These are phyloP conservation scores for Mechanitis mazaeus DNA, from an alignment of 2,888 invertebrate genomes.

Conservation along the genomic window DNA sequence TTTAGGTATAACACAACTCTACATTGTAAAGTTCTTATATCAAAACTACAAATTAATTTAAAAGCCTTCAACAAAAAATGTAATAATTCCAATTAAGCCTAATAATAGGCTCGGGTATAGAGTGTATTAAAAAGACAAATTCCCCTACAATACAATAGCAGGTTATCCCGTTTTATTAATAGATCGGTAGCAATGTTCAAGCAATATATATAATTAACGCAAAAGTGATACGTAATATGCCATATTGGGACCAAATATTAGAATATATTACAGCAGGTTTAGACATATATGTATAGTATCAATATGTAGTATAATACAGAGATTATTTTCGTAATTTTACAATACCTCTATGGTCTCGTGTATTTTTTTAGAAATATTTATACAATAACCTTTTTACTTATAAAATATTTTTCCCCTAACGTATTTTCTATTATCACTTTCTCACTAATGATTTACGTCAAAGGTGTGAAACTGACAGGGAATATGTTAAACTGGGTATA, in stretches of 20 bases:
- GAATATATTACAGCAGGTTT: constrained; percentile 64
- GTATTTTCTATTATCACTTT: too few species aligned
- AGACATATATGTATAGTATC: too few species aligned
- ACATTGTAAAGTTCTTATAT: constrained; percentile 30
- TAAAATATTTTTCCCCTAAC: too few species aligned
- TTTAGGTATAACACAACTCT: background rate
- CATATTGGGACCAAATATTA: constrained; percentile 70
- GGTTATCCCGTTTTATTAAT: constrained; percentile 68
- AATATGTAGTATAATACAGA: too few species aligned
- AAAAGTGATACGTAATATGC: constrained; percentile 72
- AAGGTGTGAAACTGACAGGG: too few species aligned
- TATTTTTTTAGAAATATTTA: too few species aligned
- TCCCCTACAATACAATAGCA: constrained; percentile 72
- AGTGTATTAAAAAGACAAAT: constrained; percentile 76
- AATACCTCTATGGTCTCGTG: too few species aligned
- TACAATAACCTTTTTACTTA: too few species aligned
- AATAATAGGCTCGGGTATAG: constrained; percentile 68
- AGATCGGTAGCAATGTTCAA: constrained; percentile 69
- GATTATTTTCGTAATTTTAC: too few species aligned
- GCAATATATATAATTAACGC: constrained; percentile 75
- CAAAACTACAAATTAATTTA: constrained; percentile 64
- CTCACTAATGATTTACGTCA: too few species aligned
- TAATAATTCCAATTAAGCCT: constrained; percentile 76
- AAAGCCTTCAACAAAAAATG: constrained; percentile 64
- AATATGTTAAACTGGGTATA: too few species aligned